phyloP scores from a whole-genome alignment of 30 jellyfish, hydroid and myxozoan species.

The Rhopilema esculentum region DNA sequence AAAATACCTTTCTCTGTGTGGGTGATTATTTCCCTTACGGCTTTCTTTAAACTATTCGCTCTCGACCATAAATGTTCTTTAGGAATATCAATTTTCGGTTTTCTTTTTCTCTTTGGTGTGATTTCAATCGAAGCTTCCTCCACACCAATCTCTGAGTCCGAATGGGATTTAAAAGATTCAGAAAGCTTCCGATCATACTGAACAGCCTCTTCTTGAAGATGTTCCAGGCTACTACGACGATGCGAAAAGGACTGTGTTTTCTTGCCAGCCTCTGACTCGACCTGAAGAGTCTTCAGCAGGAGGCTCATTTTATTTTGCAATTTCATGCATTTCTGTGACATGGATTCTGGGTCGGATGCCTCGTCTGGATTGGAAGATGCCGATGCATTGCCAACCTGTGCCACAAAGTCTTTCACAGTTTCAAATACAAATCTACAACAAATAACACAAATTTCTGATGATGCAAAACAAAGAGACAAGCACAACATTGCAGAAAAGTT shows the following conservation, averaged over 20 bases:
- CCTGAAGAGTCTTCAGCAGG: slow-evolving; percentile 85
- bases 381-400: slow-evolving; percentile 84
- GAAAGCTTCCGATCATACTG: slow-evolving; percentile 65
- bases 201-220: slow-evolving; percentile 54
- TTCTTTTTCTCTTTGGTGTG: slow-evolving; percentile 66
- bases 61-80: slow-evolving; percentile 97
- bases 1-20: slow-evolving; percentile 90
- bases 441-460: background rate
- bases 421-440: slow-evolving; percentile 80
- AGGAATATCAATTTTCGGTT: slow-evolving; percentile 79
- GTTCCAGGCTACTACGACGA: slow-evolving; percentile 83
- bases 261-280: slow-evolving; percentile 89
- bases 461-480: too few species aligned
- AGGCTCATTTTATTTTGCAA: slow-evolving; percentile 83
- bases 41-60: slow-evolving; percentile 93
- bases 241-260: slow-evolving; percentile 8
- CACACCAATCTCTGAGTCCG: slow-evolving; percentile 50
- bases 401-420: slow-evolving; percentile 88
- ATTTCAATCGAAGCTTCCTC: slow-evolving; percentile 52
- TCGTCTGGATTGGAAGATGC: slow-evolving; percentile 69
- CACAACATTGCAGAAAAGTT: too few species aligned
- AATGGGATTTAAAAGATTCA: slow-evolving; percentile 49
- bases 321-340: slow-evolving; percentile 73
- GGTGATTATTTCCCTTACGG: slow-evolving; percentile 86
- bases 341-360: slow-evolving; percentile 75